Evolutionary conservation across 2,113 vertebrate species (phyloP), one percentile per base, ranked within the genome.

Genomic region (Isurus oxyrinchus): DNA sequence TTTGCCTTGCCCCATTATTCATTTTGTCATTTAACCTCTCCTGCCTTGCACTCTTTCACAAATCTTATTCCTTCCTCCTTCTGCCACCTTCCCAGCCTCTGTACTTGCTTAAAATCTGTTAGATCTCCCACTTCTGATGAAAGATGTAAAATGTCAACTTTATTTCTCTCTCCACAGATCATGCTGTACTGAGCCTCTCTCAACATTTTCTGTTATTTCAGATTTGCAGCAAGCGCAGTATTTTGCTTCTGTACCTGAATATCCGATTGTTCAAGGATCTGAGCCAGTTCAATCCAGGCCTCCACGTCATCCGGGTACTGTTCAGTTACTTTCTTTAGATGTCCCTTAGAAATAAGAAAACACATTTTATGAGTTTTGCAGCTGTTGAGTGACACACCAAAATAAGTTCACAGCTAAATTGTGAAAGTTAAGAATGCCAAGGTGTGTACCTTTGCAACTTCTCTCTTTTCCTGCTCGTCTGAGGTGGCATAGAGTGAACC

Each of bases 271-370:
- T 99, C 99, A 96, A 99, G 97, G 97, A 99, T 99, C 97, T 99
- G 99, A 93, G 99, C 99, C 96, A 99, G 97, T 97, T 99, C 99
- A 96, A 99, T 99, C 99, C 99, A 99, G 0, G 99, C 99, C 97
- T 99, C 99, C 96, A 99, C 99, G 44, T 99, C 99, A 97, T 99
- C 99, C 25, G 99, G 99, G 97, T 99, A 99, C 91, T 99, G 99
- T 97, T 99, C 99, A 1, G 99, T 99, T 59, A 99, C 99, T 97
- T 99, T 99, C 97, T 99, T 99, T 96, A 99, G 97, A 97, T 99
- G 99, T 35, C 99, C 99, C 99, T 99, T 96, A 13, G 96, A 97
- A 96, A 76, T 76, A 97, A 94, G 49, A 87, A 76, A 93, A 90
- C 59, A 95, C 96, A 96, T 49, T 88, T 86, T 49, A 49, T 40